A percentile compares a stretch with the other conserved stretches of the same genome.
Conservation (phyloP, 2,888 invertebrate species). For the Sphaerophoria rueppellii region DNA sequence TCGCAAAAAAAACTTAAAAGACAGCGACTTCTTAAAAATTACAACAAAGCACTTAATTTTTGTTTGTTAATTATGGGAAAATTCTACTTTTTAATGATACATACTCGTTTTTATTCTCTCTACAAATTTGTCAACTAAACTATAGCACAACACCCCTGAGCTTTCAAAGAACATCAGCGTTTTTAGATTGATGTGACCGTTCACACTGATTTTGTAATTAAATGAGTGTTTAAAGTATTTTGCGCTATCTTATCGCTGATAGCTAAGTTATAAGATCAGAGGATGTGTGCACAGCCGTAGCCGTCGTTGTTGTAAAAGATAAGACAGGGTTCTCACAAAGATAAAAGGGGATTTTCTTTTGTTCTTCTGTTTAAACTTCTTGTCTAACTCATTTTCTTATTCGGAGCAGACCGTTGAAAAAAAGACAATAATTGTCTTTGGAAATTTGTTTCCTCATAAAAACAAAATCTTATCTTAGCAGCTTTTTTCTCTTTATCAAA, state of each 20-base stretch:
- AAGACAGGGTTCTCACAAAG: background rate
- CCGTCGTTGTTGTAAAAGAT: background rate
- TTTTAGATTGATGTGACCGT: constrained; percentile 59
- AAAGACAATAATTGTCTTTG: constrained; percentile 23
- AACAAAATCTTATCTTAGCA: constrained; percentile 19
- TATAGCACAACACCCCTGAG: constrained; percentile 32
- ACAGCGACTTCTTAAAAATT: too few species aligned
- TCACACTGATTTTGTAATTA: constrained; percentile 66
- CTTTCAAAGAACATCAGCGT: constrained; percentile 48
- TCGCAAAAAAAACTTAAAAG: too few species aligned
- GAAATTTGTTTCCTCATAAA: background rate
- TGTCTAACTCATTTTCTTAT: constrained; percentile 5
- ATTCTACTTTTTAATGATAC: constrained; percentile 33
- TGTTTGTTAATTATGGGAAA: background rate
- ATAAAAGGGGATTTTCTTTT: constrained; percentile 56
- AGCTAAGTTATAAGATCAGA: constrained; percentile 47
- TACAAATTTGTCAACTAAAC: background rate
- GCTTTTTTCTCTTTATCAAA: constrained; percentile 29
- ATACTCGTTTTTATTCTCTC: constrained; percentile 13
- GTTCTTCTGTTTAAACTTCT: constrained; percentile 10
- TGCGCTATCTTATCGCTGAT: constrained; percentile 57
- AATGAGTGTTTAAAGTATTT: constrained; percentile 54
- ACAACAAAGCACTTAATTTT: too few species aligned
- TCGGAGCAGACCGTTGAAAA: background rate
- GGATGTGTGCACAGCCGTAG: constrained; percentile 33